Evolutionary conservation across 2,888 invertebrate genomes (phyloP).

Genomic region (Sisyra nigra): DNA sequence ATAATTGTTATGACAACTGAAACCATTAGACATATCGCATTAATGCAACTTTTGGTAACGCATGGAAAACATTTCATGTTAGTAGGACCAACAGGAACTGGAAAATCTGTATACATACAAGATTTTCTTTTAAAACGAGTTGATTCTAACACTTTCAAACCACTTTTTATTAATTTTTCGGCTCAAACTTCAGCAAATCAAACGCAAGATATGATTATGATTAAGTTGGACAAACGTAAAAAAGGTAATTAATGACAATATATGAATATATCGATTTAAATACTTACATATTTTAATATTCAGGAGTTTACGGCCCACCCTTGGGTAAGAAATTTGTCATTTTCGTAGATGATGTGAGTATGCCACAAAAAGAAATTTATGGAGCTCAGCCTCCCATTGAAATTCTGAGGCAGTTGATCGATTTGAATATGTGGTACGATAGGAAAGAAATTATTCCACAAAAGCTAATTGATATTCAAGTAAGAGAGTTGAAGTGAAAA

Average conservation of each 20-base stretch:
- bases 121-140: conserved; percentile 70
- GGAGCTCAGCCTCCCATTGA: conserved; percentile 94
- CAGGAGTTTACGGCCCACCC: conserved; percentile 82
- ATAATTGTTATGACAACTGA: conserved; percentile 88
- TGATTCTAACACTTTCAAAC: conserved; percentile 62
- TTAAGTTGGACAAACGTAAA: conserved; percentile 78
- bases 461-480: conserved; percentile 71
- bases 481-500: conserved; percentile 20
- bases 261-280: too few species aligned
- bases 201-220: conserved; percentile 90
- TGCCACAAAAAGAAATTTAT: conserved; percentile 79
- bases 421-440: conserved; percentile 84
- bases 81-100: conserved; percentile 90
- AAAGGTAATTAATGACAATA: too few species aligned
- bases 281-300: conserved; percentile 3
- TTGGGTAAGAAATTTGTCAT: conserved; percentile 77
- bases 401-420: conserved; percentile 75
- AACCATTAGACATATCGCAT: conserved; percentile 65
- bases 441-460: conserved; percentile 62
- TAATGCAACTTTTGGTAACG: conserved; percentile 63
- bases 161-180: conserved; percentile 80
- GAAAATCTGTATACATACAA: conserved; percentile 79
- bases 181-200: conserved; percentile 89
- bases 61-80: conserved; percentile 74
- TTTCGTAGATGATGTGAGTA: conserved; percentile 92